phyloP scores from a whole-genome alignment of 2,797 vertebrate genomes.

The Platalea minor region DNA sequence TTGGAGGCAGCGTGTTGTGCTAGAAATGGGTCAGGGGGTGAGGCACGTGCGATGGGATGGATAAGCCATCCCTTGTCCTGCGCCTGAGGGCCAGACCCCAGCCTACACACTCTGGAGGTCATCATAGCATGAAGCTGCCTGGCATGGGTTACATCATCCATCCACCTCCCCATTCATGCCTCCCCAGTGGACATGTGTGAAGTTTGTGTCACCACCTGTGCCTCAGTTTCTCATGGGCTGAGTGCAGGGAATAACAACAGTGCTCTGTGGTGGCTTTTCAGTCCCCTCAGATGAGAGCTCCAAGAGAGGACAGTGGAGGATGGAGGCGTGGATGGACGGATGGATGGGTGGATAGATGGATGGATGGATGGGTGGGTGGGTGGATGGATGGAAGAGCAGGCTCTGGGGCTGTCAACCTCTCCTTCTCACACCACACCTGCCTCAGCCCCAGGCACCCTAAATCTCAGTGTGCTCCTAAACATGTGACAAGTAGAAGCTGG shows the following conservation, averaged over 20 bases:
- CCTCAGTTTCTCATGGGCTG: not conserved
- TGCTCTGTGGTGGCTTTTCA: not conserved
- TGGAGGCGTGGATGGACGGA: not conserved
- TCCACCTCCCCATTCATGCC: not conserved
- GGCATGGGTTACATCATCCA: not conserved
- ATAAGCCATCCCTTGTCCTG: not conserved
- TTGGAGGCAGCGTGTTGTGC: not conserved
- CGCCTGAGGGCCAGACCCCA: not conserved
- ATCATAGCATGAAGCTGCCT: fast-evolving
- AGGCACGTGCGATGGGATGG: fast-evolving
- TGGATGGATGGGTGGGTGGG: no score
- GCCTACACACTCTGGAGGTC: not conserved
- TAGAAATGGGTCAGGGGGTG: not conserved
- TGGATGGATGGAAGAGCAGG: not conserved
- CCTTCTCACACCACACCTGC: not conserved
- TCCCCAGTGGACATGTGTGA: no score
- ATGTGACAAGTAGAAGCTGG: not conserved
- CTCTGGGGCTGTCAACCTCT: not conserved
- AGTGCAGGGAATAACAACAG: not conserved
- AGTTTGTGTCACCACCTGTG: not conserved
- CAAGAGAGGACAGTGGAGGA: no score
- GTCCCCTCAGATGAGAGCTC: not conserved
- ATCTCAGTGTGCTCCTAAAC: not conserved
- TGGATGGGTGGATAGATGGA: not conserved
- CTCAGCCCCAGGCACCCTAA: not conserved